phyloP scores from a whole-genome alignment of 1,140 invertebrate genomes.

The Hyles euphorbiae region DNA sequence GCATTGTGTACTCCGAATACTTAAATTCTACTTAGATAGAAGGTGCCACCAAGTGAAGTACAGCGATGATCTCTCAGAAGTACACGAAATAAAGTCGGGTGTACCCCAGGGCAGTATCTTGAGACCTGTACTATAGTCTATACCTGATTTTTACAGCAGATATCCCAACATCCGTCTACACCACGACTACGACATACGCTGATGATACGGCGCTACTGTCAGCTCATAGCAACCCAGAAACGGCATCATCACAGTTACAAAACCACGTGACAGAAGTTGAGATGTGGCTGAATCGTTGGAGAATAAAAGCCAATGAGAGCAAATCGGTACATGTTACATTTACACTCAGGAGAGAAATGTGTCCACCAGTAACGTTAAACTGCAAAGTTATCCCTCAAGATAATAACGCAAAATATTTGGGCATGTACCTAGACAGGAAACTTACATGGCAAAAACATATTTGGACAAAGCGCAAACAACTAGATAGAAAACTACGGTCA shows the following conservation, averaged over 20 bases:
- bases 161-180: conserved; percentile 6
- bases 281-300: conserved; percentile 23
- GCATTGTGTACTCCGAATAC: conserved; percentile 7
- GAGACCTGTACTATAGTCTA: conserved; percentile 35
- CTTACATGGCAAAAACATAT: no score
- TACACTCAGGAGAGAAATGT: conserved; percentile 27
- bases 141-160: conserved; percentile 24
- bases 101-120: conserved; percentile 47
- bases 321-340: conserved; percentile 40
- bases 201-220: conserved; percentile 17
- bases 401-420: conserved; percentile 17
- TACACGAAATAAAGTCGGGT: conserved; percentile 23
- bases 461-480: no score
- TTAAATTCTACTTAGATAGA: conserved; percentile 10
- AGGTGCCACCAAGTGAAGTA: conserved; percentile 15
- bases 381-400: conserved; percentile 10
- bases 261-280: conserved; percentile 10
- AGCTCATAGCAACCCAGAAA: conserved; percentile 7
- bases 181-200: conserved; percentile 16
- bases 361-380: no score
- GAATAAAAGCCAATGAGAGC: conserved; percentile 32
- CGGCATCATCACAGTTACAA: conserved; percentile 10
- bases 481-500: neutral
- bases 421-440: neutral
- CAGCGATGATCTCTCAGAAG: conserved; percentile 2